Evolutionary conservation across 2,888 invertebrate species (phyloP).

Genomic region (Nomada hirtipes): DNA sequence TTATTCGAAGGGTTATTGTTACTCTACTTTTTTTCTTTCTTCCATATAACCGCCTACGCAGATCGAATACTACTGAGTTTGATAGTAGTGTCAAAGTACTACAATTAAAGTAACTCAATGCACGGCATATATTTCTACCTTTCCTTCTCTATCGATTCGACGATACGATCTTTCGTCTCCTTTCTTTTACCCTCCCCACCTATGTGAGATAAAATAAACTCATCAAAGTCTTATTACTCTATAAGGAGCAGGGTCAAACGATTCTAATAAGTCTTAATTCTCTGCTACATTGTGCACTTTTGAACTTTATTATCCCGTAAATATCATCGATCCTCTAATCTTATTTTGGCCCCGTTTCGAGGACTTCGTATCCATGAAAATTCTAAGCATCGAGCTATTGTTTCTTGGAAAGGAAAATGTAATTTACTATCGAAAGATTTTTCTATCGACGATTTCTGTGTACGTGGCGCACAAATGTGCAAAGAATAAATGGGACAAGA

Average conservation of each 20-base stretch:
- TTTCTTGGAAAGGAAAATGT: not conserved
- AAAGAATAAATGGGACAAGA: constrained; percentile 71
- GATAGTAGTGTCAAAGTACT: constrained; percentile 72
- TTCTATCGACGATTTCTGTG: constrained; percentile 10
- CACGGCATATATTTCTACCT: constrained; percentile 57
- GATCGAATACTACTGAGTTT: constrained; percentile 55
- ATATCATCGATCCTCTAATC: constrained; percentile 30
- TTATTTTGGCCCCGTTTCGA: not conserved
- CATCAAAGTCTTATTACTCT: constrained; percentile 69
- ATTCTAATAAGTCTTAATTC: constrained; percentile 80
- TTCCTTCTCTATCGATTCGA: constrained; percentile 53
- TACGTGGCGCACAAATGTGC: constrained; percentile 59
- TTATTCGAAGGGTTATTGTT: constrained; percentile 13
- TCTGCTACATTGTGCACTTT: constrained; percentile 68
- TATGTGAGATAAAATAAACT: constrained; percentile 71
- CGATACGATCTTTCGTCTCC: constrained; percentile 47
- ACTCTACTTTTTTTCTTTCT: constrained; percentile 38
- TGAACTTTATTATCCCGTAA: constrained; percentile 60
- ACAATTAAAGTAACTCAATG: constrained; percentile 67
- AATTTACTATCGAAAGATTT: not conserved
- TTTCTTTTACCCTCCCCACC: constrained; percentile 50
- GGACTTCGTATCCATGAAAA: not conserved
- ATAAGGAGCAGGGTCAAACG: constrained; percentile 78
- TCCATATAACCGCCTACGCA: constrained; percentile 61
- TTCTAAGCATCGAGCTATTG: not conserved